Conservation (phyloP, 1,140 invertebrate species). For the Sycophaga agraensis region DNA sequence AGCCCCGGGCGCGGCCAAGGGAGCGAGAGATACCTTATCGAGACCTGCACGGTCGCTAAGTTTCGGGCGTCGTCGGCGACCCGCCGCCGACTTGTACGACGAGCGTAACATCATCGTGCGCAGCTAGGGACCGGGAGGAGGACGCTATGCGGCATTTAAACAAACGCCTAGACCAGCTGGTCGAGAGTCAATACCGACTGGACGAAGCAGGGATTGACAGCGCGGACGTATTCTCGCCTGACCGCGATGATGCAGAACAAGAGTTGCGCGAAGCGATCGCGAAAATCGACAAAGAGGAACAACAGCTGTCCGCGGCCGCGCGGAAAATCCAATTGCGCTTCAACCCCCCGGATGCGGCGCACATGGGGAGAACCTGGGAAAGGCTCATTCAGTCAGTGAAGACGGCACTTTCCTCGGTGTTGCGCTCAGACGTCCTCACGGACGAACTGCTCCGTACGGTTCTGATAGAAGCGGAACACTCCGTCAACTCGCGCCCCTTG, state of each 20-base stretch:
- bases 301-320: background rate
- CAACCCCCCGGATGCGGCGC: too few relatives aligned
- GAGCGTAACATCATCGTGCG: background rate
- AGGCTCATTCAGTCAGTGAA: too few relatives aligned
- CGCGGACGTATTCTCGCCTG: background rate
- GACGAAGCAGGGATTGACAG: too few relatives aligned
- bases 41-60: background rate
- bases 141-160: background rate
- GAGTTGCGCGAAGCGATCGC: background rate
- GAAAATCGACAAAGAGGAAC: too few relatives aligned
- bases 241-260: background rate
- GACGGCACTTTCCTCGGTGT: too few relatives aligned
- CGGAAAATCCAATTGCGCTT: conserved; percentile 31
- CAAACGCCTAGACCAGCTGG: background rate
- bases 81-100: background rate
- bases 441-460: too few relatives aligned
- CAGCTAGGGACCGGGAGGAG: background rate
- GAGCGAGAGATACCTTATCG: background rate
- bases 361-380: too few relatives aligned
- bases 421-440: too few relatives aligned
- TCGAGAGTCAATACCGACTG: too few relatives aligned
- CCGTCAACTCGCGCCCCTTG: too few relatives aligned
- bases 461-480: background rate
- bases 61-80: too few relatives aligned
- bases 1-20: too few relatives aligned